Conservation (phyloP, 2,888 invertebrate species). For the Brachynemurus nebulosus region DNA sequence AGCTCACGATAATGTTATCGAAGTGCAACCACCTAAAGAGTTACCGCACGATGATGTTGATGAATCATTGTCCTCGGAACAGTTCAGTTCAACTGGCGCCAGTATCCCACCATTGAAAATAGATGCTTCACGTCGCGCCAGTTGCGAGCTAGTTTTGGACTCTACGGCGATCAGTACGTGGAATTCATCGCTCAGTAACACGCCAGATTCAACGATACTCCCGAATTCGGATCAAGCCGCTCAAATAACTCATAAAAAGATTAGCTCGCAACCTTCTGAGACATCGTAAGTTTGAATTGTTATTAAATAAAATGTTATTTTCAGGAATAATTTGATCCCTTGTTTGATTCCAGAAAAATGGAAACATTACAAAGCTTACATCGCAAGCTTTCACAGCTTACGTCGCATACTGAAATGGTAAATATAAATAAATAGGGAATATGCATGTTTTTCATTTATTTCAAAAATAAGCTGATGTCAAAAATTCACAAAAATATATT, state of each 20-base stretch:
- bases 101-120: conserved; percentile 1
- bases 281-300: not conserved
- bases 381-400: conserved; percentile 40
- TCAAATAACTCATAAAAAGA: not conserved
- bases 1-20: not conserved
- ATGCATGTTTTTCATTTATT: too few relatives aligned
- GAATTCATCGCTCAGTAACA: conserved; percentile 7
- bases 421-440: too few relatives aligned
- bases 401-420: conserved; percentile 29
- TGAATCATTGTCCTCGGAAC: conserved; percentile 7
- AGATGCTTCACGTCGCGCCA: conserved; percentile 3
- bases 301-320: not conserved
- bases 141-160: conserved; percentile 7
- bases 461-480: too few relatives aligned
- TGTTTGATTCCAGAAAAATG: conserved; percentile 5
- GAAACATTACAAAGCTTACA: conserved; percentile 27
- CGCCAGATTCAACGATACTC: conserved; percentile 7
- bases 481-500: too few relatives aligned
- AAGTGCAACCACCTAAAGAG: conserved; percentile 7
- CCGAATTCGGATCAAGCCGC: conserved; percentile 3
- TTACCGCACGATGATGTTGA: conserved; percentile 6
- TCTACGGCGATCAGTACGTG: conserved; percentile 8
- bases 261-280: conserved; percentile 1
- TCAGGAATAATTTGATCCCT: not conserved
- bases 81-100: not conserved